Evolutionary conservation across 2,797 vertebrate genomes (phyloP), one percentile per base, ranked within the genome.

Genomic region (Hippocampus kuda): DNA sequence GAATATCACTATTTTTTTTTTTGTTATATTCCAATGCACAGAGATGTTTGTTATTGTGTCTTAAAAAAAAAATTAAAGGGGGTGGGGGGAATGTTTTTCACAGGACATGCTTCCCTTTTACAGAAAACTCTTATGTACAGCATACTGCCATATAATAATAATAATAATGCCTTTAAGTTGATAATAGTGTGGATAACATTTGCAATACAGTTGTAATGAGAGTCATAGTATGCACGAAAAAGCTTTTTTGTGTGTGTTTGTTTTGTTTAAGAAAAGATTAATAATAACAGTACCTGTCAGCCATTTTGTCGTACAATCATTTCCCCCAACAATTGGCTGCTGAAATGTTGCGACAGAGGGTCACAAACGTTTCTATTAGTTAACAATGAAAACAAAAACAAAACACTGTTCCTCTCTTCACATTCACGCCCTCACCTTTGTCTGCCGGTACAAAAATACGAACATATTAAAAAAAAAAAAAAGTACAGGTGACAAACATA

Each of bases 371-470:
- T 70, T 38, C 74, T 65, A 79, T 70, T 30, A 77, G 46, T 22
- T 38, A 38, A 38, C 34, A 71, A 72, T 16, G 70, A 68, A 72
- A 71, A 22, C 34, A 57, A 46, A 60, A 51, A 5, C 26, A 34
- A 49, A 68, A 34, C 54, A n/a, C 72, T 71, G 62, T 71, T 72
- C 34, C 69, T 80, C 70, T 79, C 75, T 73, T 84, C 81, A 82
- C 84, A 84, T 85, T 85, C 84, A 83, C 81, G 69, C 84, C 68
- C 78, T 84, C 81, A 72, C 70, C 57, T 81, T 82, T 70, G 76
- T 81, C 77, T 83, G 77, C 85, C 81, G 87, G 84, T 89, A 90
- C 83, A 91, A 91, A 91, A 91, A 90, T 90, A 90, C 88, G 84
- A 85, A 90, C 86, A 86, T 88, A 85, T 56, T 77, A 73, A 73